Conservation (phyloP, 1,140 invertebrate genomes). For the Listronotus oregonensis region DNA sequence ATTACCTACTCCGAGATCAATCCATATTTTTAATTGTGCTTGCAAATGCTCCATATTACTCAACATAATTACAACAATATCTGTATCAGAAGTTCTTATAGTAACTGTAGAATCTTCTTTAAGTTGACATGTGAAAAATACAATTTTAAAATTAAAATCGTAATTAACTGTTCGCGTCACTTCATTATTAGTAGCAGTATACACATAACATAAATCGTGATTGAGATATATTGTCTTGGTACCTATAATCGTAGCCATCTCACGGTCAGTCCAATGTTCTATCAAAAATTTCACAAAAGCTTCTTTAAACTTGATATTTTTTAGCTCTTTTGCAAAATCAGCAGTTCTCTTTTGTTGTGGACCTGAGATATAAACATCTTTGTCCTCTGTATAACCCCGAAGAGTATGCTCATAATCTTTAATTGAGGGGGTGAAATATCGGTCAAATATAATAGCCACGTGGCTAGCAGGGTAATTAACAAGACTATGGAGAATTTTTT, state of each 20-base stretch:
- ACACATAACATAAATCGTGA: slow-evolving; percentile 13
- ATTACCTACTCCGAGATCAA: slow-evolving; percentile 29
- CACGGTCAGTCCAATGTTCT: slow-evolving; percentile 8
- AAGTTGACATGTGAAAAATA: slow-evolving; percentile 14
- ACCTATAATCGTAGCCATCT: slow-evolving; percentile 1
- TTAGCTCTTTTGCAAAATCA: slow-evolving; percentile 32
- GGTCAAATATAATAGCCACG: no score
- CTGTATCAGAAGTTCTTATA: slow-evolving; percentile 26
- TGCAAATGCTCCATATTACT: slow-evolving; percentile 26
- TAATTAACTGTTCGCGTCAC: slow-evolving; percentile 23
- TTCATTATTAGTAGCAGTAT: slow-evolving; percentile 25
- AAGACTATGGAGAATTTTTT: no score
- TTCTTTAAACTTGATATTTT: slow-evolving; percentile 31
- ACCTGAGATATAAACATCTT: slow-evolving; percentile 12
- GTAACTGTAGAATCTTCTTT: slow-evolving; percentile 18
- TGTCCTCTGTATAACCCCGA: no score
- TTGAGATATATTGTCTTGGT: slow-evolving; percentile 21
- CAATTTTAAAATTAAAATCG: slow-evolving; percentile 25
- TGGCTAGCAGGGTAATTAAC: no score
- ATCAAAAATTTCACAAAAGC: slow-evolving; percentile 29
- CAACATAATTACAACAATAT: slow-evolving; percentile 27
- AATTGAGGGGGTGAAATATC: no score
- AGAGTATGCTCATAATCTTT: no score
- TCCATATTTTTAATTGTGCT: slow-evolving; percentile 23
- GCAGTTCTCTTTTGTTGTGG: slow-evolving; percentile 23